Evolutionary conservation across 1,140 invertebrate genomes (phyloP), one percentile per base, ranked within the genome.

Genomic region (Antheraea pernyi): DNA sequence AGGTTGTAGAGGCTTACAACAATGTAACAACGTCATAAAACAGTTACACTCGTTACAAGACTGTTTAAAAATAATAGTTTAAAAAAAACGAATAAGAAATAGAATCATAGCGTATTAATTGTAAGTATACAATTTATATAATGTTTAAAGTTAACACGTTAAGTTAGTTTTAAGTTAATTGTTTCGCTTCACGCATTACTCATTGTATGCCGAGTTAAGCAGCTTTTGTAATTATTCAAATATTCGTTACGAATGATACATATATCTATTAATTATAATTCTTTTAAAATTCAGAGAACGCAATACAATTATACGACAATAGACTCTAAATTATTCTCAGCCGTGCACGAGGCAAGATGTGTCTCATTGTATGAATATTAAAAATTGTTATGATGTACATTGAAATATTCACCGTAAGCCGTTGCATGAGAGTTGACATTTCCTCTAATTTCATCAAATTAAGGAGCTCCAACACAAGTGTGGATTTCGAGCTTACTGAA

Each of bases 221-320:
- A 61, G 22, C 4, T 30, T 30, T 4, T 30, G 4, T 30, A 30
- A 4, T 30, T 30, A 30, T 30, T 30, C 22, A 30, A 30, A 30
- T 30, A 30, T 30, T 30, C 22, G 22, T 30, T 4, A 30, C 1
- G 48, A 72, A 67, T 72, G 69, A 68, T 18, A 7, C n/a, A 67
- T 68, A 79, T 82, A 78, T 82, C 77, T 79, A 79, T 78, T 73
- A 77, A 71, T 65, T 74, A 78, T 79, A 78, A 76, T 78, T 75
- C 80, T 80, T 80, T 74, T 48, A 75, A 68, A 67, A 81, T 80
- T 75, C 76, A n/a, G 66, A 68, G 61, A 76, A 83, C 79, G 78
- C 80, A 83, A 81, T 76, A 75, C 71, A 81, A 83, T 83, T 83
- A 81, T 80, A 77, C 74, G 72, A 83, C 79, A 83, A 80, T 77